Evolutionary conservation across 1,140 invertebrate genomes (phyloP).

Genomic region (Limonius californicus): DNA sequence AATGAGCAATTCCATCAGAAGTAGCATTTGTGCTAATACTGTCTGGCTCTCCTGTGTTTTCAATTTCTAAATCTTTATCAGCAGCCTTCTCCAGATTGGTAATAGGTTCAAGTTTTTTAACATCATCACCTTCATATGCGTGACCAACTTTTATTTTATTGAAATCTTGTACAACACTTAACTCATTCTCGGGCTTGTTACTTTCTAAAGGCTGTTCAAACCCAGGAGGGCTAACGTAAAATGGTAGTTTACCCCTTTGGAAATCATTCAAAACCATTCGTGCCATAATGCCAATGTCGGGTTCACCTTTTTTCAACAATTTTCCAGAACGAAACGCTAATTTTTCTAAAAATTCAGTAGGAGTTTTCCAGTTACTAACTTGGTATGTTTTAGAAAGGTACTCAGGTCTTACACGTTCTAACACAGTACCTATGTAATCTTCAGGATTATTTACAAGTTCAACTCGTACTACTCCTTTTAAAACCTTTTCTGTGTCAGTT

Average conservation of each 20-base stretch:
- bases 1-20: neutral
- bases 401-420: conserved; percentile 84
- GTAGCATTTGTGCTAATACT: conserved; percentile 13
- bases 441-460: conserved; percentile 93
- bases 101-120: conserved; percentile 56
- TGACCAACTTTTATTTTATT: conserved; percentile 74
- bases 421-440: conserved; percentile 85
- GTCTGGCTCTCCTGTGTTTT: conserved; percentile 15
- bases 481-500: conserved; percentile 90
- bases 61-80: conserved; percentile 47
- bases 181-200: conserved; percentile 45
- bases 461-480: conserved; percentile 93
- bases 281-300: conserved; percentile 82
- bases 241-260: conserved; percentile 96
- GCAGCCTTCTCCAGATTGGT: conserved; percentile 49
- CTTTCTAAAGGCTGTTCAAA: conserved; percentile 58
- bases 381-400: conserved; percentile 92
- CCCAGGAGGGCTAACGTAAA: conserved; percentile 82
- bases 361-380: conserved; percentile 67
- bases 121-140: conserved; percentile 66
- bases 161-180: conserved; percentile 70
- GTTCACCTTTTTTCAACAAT: conserved; percentile 93
- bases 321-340: conserved; percentile 83
- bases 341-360: conserved; percentile 90
- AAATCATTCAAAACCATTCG: conserved; percentile 98